Evolutionary conservation across 37 sponge, comb jelly and placozoan species (phyloP).

Genomic region (Eunapius fragilis): DNA sequence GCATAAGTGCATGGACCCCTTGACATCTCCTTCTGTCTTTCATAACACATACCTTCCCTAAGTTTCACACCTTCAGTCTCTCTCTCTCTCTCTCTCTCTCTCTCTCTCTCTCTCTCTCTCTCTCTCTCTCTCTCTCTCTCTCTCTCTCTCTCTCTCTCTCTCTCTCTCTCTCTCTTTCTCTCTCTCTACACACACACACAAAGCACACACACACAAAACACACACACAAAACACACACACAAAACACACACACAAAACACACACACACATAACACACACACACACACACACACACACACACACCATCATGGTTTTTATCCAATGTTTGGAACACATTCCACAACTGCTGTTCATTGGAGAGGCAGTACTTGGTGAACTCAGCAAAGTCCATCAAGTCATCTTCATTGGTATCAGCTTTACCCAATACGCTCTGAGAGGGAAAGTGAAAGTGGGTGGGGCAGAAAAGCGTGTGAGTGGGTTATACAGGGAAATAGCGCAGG

Average conservation of each 20-base stretch:
- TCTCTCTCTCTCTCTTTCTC: background rate
- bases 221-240: background rate
- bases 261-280: background rate
- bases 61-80: too few relatives aligned
- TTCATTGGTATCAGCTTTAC: constrained; percentile 55
- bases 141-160: too few relatives aligned
- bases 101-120: too few relatives aligned
- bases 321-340: constrained; percentile 65
- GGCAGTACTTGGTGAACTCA: constrained; percentile 73
- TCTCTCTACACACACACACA: background rate
- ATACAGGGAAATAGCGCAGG: background rate
- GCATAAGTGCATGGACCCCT: background rate
- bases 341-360: constrained; percentile 79
- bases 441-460: background rate
- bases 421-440: constrained; percentile 47
- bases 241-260: too few relatives aligned
- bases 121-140: too few relatives aligned
- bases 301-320: constrained; percentile 84
- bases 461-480: background rate
- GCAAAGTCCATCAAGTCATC: constrained; percentile 67
- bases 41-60: too few relatives aligned
- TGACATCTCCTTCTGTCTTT: too few relatives aligned
- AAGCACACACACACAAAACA: background rate
- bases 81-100: too few relatives aligned
- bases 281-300: constrained; percentile 21